A percentile compares a stretch with the other conserved stretches of the same genome.
These are phyloP conservation scores for Dendropsophus ebraccatus DNA, from an alignment of 2,113 vertebrate genomes.

Conservation along the genomic window DNA sequence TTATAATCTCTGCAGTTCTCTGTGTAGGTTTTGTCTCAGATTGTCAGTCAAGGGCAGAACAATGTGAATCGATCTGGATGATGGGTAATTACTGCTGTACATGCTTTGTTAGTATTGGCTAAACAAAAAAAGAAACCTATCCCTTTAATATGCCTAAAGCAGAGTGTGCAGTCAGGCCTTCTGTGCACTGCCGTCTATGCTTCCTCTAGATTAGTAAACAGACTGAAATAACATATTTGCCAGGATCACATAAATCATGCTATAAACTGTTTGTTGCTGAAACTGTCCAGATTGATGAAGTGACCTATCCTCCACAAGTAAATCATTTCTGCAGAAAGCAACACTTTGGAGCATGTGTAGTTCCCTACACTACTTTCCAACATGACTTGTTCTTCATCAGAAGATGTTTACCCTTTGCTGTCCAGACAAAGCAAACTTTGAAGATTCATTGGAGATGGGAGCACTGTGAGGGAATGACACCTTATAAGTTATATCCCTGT, in stretches of 20 bases:
- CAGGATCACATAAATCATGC: slow-evolving; percentile 70
- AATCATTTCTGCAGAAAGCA: slow-evolving; percentile 73
- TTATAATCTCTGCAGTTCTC: neutral
- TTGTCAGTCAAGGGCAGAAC: neutral
- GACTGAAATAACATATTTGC: slow-evolving; percentile 57
- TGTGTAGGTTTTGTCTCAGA: neutral
- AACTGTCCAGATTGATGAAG: slow-evolving; percentile 76
- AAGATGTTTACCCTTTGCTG: slow-evolving; percentile 61
- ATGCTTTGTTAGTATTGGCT: slow-evolving; percentile 31
- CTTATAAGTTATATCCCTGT: slow-evolving; percentile 18
- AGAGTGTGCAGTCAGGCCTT: slow-evolving; percentile 37
- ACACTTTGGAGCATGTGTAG: slow-evolving; percentile 69
- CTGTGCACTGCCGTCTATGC: slow-evolving; percentile 49
- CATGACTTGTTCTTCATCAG: slow-evolving; percentile 66
- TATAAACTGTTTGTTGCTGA: slow-evolving; percentile 78
- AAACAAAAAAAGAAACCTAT: slow-evolving; percentile 32
- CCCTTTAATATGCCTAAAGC: slow-evolving; percentile 39
- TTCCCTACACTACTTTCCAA: slow-evolving; percentile 69
- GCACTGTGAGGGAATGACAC: slow-evolving; percentile 13
- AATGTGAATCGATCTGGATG: neutral
- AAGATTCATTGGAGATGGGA: slow-evolving; percentile 55
- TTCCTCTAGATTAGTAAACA: slow-evolving; percentile 56
- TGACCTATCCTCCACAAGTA: slow-evolving; percentile 75
- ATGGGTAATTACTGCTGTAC: slow-evolving; percentile 25
- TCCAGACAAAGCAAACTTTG: slow-evolving; percentile 55